Conservation (phyloP, 2,797 vertebrate species). For the Champsocephalus esox region DNA sequence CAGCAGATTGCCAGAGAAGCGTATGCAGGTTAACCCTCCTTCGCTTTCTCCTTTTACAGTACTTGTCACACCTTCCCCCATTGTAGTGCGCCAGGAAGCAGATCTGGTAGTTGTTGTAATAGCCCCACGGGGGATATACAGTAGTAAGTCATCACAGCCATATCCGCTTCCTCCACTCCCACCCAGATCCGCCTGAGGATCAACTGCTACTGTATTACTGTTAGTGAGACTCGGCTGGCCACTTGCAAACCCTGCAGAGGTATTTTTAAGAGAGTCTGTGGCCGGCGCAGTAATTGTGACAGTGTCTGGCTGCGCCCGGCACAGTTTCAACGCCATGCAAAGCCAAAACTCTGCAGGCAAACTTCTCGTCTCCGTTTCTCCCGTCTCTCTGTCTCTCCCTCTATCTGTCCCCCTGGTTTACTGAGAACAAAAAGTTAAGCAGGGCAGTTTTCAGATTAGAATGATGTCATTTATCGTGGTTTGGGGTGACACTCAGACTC, state of each 20-base stretch:
- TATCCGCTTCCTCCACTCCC: constrained; percentile 54
- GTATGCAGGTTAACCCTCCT: background rate
- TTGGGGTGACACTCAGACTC: constrained; percentile 47
- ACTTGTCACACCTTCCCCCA: constrained; percentile 19
- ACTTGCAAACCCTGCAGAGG: constrained; percentile 76
- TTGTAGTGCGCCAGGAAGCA: constrained; percentile 31
- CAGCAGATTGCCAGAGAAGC: background rate
- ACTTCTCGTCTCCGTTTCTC: constrained; percentile 62
- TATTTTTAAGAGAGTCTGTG: constrained; percentile 87
- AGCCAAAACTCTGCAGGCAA: constrained; percentile 61
- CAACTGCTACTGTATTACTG: constrained; percentile 71
- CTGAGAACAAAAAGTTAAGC: constrained; percentile 31
- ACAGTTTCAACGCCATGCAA: constrained; percentile 66
- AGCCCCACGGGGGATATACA: constrained; percentile 31
- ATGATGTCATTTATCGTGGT: constrained; percentile 66
- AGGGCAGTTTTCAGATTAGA: constrained; percentile 52
- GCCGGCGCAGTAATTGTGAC: constrained; percentile 80
- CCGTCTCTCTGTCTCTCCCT: constrained; percentile 40
- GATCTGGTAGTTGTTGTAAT: constrained; percentile 28
- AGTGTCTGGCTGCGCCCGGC: constrained; percentile 79
- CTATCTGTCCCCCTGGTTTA: constrained; percentile 31
- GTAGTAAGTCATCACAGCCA: constrained; percentile 50
- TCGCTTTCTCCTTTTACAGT: constrained; percentile 17
- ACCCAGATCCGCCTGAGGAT: constrained; percentile 53
- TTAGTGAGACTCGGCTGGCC: constrained; percentile 74